Base-by-base conservation (phyloP, 2,888 invertebrate species). In the Xiphydria camelus region DNA sequence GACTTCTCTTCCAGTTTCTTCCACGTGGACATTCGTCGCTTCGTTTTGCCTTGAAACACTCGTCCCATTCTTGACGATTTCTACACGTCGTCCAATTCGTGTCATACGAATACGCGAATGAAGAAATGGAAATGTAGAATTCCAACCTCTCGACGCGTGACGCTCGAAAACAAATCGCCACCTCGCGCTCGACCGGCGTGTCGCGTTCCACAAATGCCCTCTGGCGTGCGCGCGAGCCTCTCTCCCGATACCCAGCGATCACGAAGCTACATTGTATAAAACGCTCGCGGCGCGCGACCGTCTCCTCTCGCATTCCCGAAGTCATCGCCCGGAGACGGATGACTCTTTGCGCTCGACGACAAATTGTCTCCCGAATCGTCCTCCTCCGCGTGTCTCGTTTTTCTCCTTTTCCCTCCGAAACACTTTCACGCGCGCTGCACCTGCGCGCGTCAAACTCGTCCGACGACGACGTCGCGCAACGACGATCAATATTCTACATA, bases 211-310 rank as follows among this genome's bases (percentile, higher is more conserved):
- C 43, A 10, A 55, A 62, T 62, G 44, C 48, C 32, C n/a, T n/a
- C n/a, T n/a, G n/a, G n/a, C n/a, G n/a, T 35, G 12, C 22, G 19
- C 41, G 49, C 40, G 48, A 41, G n/a, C n/a, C n/a, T n/a, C n/a
- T n/a, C n/a, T n/a, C n/a, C n/a, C 45, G 54, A 62, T 53, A 55
- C 52, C 51, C 46, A 43, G 23, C 51, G 63, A 63, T 62, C 59
- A 61, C 56, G 21, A 38, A 55, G n/a, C n/a, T n/a, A n/a, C n/a
- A n/a, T n/a, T 41, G 49, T 47, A 64, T 55, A 55, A 64, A 61
- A 59, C 54, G 46, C 51, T 37, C 19, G 35, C n/a, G n/a, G n/a
- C n/a, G n/a, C n/a, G 46, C 50, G 38, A 59, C 59, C 61, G 55
- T 59, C 53, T 47, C 10, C 22, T n/a, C n/a, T n/a, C 33, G 42